phyloP scores from a whole-genome alignment of 2,888 invertebrate genomes.

The Romanomermis culicivorax region DNA sequence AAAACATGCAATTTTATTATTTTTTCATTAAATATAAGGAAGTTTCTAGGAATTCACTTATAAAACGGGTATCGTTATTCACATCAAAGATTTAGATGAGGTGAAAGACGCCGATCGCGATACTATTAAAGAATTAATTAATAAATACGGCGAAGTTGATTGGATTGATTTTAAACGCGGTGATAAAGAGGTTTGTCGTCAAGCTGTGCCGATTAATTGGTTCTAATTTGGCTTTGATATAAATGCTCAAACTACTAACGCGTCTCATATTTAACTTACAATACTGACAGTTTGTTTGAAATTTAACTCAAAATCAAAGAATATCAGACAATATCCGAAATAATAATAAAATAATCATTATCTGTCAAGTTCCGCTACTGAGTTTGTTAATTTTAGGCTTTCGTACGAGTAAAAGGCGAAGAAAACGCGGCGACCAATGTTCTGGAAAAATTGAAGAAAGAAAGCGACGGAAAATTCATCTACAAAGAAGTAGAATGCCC shows the following conservation, averaged over 20 bases:
- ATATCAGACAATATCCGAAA: too few species aligned
- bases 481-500: background rate
- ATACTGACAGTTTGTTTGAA: too few species aligned
- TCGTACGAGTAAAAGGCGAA: constrained; percentile 12
- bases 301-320: too few species aligned
- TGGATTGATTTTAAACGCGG: constrained; percentile 1
- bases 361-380: too few species aligned
- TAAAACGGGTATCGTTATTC: background rate
- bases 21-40: too few species aligned
- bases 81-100: background rate
- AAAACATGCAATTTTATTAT: background rate
- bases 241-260: too few species aligned
- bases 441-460: background rate
- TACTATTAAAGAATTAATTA: background rate
- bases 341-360: too few species aligned
- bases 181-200: background rate
- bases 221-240: too few species aligned
- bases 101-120: background rate
- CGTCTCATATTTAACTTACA: too few species aligned
- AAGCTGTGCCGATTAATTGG: too few species aligned
- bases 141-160: background rate
- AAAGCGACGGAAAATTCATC: constrained; percentile 2
- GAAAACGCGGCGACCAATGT: constrained; percentile 3
- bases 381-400: constrained; percentile 3
- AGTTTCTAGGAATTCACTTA: too few species aligned